Evolutionary conservation across 1,140 invertebrate species (phyloP), one percentile per base, ranked within the genome.

Genomic region (Planococcus citri): DNA sequence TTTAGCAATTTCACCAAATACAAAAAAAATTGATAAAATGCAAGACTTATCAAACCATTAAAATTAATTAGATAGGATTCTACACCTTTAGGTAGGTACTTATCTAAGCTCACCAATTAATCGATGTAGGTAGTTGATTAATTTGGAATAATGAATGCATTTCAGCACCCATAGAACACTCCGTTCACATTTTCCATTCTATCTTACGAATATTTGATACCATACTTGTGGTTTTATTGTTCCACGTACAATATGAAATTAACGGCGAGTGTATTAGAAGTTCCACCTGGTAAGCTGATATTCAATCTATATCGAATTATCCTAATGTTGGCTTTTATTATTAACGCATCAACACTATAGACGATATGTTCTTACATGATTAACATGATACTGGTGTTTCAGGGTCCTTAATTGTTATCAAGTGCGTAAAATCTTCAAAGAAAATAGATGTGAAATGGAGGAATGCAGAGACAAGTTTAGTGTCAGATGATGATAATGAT

Each of bases 391-490:
- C 4, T 51, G 12, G 41, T 51, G 41, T 51, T 51, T 51, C 41
- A 51, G 41, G 6, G 12, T 6, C 41, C 10, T 51, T 51, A 51
- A 51, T 51, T 9, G 3, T 51, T 9, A 51, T n/a, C 17, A 51
- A 51, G 17, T 20, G 17, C 17, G 3, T 51, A 51, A 51, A 51
- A 51, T 20, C 41, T 3, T 51, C 41, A 51, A 51, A 64, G 60
- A 64, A 60, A 20, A 29, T 70, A 24, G 58, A 57, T 21, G 14
- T 70, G 1, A 12, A 70, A 20, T 70, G 69, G 69, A 60, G 58
- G n/a, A n/a, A n/a, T n/a, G 22, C 22, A 60, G 69, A 70, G 9
- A 61, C 51, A 60, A 57, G 24, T 6, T 29, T 64, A 20, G 25
- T 60, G 8, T 22, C 64, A 20, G 25, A 70, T 60, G 22, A 33